Percentiles rank a stretch among this genome's conserved stretches.
Conservation (phyloP, 2,888 invertebrate species). For the Andrena haemorrhoa region DNA sequence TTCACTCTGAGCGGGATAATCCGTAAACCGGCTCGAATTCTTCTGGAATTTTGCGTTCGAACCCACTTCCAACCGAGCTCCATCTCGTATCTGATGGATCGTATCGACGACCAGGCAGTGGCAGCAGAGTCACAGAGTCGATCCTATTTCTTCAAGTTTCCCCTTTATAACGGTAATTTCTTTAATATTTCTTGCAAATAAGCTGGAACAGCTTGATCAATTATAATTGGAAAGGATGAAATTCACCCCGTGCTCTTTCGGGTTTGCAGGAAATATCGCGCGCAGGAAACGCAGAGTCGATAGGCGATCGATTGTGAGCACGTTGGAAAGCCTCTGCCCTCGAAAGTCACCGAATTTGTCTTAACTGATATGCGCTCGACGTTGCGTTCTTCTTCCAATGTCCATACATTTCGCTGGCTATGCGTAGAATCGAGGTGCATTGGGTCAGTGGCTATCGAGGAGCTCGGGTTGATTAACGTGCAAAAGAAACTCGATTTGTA, state of each 20-base stretch:
- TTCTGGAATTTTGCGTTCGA: constrained; percentile 27
- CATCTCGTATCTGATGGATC: constrained; percentile 1
- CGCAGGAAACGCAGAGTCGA: constrained; percentile 26
- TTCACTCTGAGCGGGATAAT: constrained; percentile 37
- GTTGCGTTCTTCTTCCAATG: no score
- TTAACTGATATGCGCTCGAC: background rate
- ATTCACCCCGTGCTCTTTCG: background rate
- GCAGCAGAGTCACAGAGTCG: background rate
- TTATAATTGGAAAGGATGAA: background rate
- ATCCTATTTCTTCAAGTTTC: background rate
- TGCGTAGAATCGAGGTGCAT: no score
- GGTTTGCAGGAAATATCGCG: constrained; percentile 9
- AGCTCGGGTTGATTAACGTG: no score
- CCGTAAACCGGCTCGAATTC: constrained; percentile 38
- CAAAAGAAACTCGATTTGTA: constrained; percentile 8
- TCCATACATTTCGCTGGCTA: no score
- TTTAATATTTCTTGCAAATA: background rate
- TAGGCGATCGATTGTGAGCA: constrained; percentile 26
- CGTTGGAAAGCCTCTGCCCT: background rate
- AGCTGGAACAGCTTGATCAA: background rate
- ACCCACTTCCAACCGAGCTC: constrained; percentile 5
- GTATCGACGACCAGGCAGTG: background rate
- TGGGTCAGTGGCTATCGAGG: no score
- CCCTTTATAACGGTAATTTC: background rate
- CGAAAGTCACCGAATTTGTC: constrained; percentile 10